Percentiles rank a stretch among this genome's conserved stretches.
Evolutionary conservation across 2,888 invertebrate genomes (phyloP).

Genomic region (Meteorus colon): DNA sequence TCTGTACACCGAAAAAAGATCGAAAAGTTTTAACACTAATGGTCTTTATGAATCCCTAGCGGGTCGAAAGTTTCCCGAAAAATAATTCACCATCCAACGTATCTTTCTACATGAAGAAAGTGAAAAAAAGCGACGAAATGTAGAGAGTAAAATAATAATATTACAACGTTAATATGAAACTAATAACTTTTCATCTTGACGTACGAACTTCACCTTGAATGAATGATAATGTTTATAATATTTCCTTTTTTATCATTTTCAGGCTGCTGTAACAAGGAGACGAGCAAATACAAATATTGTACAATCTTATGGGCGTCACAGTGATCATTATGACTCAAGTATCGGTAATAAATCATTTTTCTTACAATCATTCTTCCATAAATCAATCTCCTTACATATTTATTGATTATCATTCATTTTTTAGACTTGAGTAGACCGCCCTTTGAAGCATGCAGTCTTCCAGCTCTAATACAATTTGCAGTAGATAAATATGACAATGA

Average conservation of each 20-base stretch:
- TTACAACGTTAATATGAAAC: slow-evolving; percentile 2
- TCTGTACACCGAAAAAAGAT: slow-evolving; percentile 29
- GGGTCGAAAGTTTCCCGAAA: slow-evolving; percentile 17
- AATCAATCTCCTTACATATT: not conserved
- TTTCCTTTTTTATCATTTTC: slow-evolving; percentile 46
- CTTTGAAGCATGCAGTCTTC: slow-evolving; percentile 65
- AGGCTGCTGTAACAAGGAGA: slow-evolving; percentile 58
- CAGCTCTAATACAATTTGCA: slow-evolving; percentile 57
- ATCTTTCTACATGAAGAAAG: not conserved
- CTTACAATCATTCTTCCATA: not conserved
- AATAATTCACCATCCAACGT: slow-evolving; percentile 24
- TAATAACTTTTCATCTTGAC: slow-evolving; percentile 6
- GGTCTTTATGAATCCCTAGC: slow-evolving; percentile 36
- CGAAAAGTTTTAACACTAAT: slow-evolving; percentile 45
- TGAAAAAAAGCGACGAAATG: not conserved
- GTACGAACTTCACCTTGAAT: not conserved
- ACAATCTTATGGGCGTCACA: slow-evolving; percentile 61
- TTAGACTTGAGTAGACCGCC: slow-evolving; percentile 65
- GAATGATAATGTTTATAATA: not conserved
- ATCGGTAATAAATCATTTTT: slow-evolving; percentile 58
- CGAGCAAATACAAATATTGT: slow-evolving; percentile 53
- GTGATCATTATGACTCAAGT: slow-evolving; percentile 64
- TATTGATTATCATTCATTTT: slow-evolving; percentile 28
- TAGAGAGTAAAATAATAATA: not conserved
- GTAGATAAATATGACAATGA: slow-evolving; percentile 57